These are phyloP conservation scores for Agelastica alni DNA, from an alignment of 2,888 invertebrate genomes.

Conservation along the genomic window DNA sequence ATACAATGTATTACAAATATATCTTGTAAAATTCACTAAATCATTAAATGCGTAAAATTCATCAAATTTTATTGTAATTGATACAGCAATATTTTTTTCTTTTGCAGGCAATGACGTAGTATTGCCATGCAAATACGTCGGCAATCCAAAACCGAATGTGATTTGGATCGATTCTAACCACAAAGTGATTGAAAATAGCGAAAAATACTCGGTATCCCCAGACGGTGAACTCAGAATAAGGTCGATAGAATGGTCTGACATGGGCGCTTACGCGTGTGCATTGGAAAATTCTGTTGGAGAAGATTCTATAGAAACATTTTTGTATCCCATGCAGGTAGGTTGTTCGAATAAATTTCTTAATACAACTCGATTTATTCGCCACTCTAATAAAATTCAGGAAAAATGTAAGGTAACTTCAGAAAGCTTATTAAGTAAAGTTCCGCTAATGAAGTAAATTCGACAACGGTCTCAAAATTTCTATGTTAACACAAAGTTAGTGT, in stretches of 20 bases:
- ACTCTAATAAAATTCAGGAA: too few species aligned
- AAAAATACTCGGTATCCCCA: conserved; percentile 58
- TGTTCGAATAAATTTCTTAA: background rate
- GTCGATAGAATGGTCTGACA: conserved; percentile 74
- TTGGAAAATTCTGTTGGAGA: conserved; percentile 69
- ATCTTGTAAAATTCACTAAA: background rate
- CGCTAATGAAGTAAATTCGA: too few species aligned
- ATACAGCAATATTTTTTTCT: conserved; percentile 22
- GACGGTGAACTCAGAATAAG: conserved; percentile 79
- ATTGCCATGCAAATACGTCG: conserved; percentile 72
- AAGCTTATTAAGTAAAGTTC: too few species aligned
- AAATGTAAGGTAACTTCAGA: too few species aligned
- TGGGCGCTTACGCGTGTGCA: conserved; percentile 81
- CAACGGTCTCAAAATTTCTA: too few species aligned
- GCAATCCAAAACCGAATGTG: conserved; percentile 65
- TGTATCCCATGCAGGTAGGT: conserved; percentile 66
- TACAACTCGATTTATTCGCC: conserved; percentile 31
- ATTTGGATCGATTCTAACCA: conserved; percentile 69
- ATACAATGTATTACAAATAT: background rate
- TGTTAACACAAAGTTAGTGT: too few species aligned
- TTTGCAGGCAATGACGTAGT: conserved; percentile 64
- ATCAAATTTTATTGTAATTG: too few species aligned
- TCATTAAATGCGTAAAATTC: too few species aligned
- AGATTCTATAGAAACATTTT: conserved; percentile 68
- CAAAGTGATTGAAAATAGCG: conserved; percentile 59